Conservation (phyloP, 2,888 invertebrate species). For the Drosophila austrosaltans region DNA sequence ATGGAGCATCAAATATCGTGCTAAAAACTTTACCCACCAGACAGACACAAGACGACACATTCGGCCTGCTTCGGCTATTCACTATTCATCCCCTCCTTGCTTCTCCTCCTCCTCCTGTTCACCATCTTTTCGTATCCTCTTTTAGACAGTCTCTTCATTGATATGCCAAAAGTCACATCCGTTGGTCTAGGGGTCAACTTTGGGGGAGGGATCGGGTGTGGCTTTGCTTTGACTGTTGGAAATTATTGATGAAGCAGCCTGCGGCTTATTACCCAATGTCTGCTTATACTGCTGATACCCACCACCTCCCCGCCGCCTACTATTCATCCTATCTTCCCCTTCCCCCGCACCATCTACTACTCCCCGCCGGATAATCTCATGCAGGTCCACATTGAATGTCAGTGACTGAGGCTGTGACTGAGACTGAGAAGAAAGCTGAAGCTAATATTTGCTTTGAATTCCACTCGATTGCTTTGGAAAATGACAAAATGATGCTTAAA, state of each 20-base stretch:
- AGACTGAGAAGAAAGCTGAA: not conserved
- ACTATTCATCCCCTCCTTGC: slow-evolving; percentile 8
- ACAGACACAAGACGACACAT: slow-evolving; percentile 19
- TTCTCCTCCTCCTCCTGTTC: not conserved
- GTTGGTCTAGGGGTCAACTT: slow-evolving; percentile 3
- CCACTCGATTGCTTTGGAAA: not conserved
- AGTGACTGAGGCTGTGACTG: slow-evolving; percentile 19
- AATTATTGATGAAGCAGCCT: slow-evolving; percentile 29
- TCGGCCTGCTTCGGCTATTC: slow-evolving; percentile 10
- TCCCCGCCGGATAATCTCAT: not conserved
- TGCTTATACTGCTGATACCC: not conserved
- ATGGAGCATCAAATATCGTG: slow-evolving; percentile 48
- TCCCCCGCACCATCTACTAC: not conserved
- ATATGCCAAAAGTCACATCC: slow-evolving; percentile 43
- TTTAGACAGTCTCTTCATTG: slow-evolving; percentile 31
- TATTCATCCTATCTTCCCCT: not conserved
- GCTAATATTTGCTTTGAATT: slow-evolving; percentile 26
- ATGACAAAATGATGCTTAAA: not conserved
- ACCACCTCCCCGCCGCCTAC: not conserved
- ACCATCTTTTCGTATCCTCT: not conserved
- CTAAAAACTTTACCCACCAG: slow-evolving; percentile 46
- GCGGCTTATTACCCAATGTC: slow-evolving; percentile 38
- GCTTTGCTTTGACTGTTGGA: slow-evolving; percentile 30
- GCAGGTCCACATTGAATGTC: slow-evolving; percentile 13
- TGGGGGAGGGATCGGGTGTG: not conserved